Base-by-base conservation (phyloP, 2,888 invertebrate genomes). In the Coenonympha glycerion region DNA sequence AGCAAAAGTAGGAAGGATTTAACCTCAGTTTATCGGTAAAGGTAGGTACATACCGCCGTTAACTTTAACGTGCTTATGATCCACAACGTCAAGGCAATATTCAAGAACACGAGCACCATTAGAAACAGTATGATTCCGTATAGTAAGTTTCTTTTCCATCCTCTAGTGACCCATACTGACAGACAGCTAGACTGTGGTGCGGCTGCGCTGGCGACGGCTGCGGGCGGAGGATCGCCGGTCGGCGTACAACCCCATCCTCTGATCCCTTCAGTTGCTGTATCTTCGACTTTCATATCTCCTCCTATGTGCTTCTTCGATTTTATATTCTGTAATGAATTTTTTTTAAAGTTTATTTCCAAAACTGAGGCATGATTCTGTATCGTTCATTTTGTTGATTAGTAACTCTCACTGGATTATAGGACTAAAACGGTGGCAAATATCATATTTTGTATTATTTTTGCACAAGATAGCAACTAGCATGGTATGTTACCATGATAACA, bases 21-120 rank as follows among this genome's bases (percentile, higher is more conserved):
- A n/a, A n/a, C 33, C 33, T 6, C 15, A 16, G 31, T 16, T n/a
- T n/a, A n/a, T n/a, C n/a, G n/a, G n/a, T n/a, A n/a, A n/a, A n/a
- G n/a, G n/a, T n/a, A n/a, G n/a, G 5, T 36, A 8, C 93, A 93
- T 88, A 98, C 98, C 88, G 94, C 91, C 57, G 94, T 96, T 71
- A 98, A 94, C 80, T 96, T 94, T 90, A 98, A 92, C 61, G 97
- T 96, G 76, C 95, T 94, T 62, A 99, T 91, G 57, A 99, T 95
- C 98, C 98, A 99, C 44, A 98, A 89, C 0, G 98, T 98, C 49
- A 99, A 90, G n/a, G 95, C 95, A 67, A 99, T 90, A 84, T 99
- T 99, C 63, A 97, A 90, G 71, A 96, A 92, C 65, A 98, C 94
- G 75, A 97, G 90, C 55, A 96, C 84, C 79, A 96, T 92, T 57